These are phyloP conservation scores for Lagodon rhomboides DNA, from an alignment of 2,797 vertebrate species.

Conservation along the genomic window DNA sequence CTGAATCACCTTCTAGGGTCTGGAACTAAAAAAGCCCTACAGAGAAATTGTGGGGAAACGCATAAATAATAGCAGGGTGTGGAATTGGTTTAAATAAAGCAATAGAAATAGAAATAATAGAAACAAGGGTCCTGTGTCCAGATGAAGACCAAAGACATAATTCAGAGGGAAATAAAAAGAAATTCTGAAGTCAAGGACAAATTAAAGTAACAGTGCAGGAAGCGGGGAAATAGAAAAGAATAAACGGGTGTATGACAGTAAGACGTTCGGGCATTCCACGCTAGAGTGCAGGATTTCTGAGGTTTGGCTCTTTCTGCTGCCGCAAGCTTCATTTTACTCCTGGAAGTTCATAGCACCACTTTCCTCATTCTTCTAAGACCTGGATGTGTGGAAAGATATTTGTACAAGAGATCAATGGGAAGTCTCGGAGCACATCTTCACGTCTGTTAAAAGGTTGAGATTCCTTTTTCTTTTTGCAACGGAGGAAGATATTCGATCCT, in stretches of 20 bases:
- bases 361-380: slow-evolving; percentile 48
- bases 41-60: slow-evolving; percentile 8
- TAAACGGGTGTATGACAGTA: slow-evolving; percentile 50
- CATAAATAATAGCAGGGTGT: slow-evolving; percentile 11
- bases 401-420: slow-evolving; percentile 69
- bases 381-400: slow-evolving; percentile 59
- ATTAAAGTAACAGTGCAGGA: slow-evolving; percentile 32
- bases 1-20: slow-evolving; percentile 43
- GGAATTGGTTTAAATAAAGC: slow-evolving; percentile 9
- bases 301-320: slow-evolving; percentile 77
- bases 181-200: slow-evolving; percentile 48
- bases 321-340: slow-evolving; percentile 76
- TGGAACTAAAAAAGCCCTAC: slow-evolving; percentile 13
- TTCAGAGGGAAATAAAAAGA: slow-evolving; percentile 24
- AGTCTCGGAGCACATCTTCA: slow-evolving; percentile 65
- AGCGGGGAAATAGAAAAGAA: slow-evolving; percentile 44
- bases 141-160: slow-evolving; percentile 19
- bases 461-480: slow-evolving; percentile 48
- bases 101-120: slow-evolving; percentile 38
- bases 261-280: slow-evolving; percentile 70
- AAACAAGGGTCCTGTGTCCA: slow-evolving; percentile 6
- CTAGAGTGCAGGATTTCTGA: slow-evolving; percentile 72
- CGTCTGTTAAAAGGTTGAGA: slow-evolving; percentile 59
- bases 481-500: slow-evolving; percentile 69
- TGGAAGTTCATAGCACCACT: slow-evolving; percentile 61